phyloP scores from a whole-genome alignment of 2,797 vertebrate genomes.

The Erpetoichthys calabaricus region DNA sequence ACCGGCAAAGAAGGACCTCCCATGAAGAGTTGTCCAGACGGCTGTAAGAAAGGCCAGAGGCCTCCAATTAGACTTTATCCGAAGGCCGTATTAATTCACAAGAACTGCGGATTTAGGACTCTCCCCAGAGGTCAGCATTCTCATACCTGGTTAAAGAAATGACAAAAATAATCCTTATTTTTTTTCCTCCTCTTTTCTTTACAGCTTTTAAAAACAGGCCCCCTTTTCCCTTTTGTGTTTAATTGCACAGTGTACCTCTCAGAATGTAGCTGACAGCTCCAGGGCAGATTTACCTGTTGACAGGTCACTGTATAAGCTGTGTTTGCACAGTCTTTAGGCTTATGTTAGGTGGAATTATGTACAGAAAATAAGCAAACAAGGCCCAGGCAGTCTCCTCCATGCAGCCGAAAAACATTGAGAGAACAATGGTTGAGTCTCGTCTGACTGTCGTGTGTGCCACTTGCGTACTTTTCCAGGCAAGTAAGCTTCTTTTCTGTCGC shows the following conservation, averaged over 20 bases:
- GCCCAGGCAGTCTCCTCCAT: slow-evolving; percentile 29
- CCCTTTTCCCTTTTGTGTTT: slow-evolving; percentile 12
- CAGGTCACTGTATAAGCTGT: slow-evolving; percentile 35
- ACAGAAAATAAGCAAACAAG: slow-evolving; percentile 49
- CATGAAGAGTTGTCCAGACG: slow-evolving; percentile 12
- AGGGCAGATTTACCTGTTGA: slow-evolving; percentile 32
- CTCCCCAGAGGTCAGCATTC: slow-evolving; percentile 14
- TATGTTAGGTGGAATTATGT: slow-evolving; percentile 51
- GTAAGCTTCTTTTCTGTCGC: slow-evolving; percentile 8
- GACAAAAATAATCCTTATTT: not conserved
- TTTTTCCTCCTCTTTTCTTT: not conserved
- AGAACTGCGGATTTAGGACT: slow-evolving; percentile 17
- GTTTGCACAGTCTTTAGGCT: slow-evolving; percentile 46
- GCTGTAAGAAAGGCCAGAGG: slow-evolving; percentile 12
- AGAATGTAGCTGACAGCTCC: slow-evolving; percentile 32
- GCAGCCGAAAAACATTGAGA: slow-evolving; percentile 21
- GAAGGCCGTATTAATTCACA: slow-evolving; percentile 17
- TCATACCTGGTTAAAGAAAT: slow-evolving; percentile 24
- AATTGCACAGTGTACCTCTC: slow-evolving; percentile 23
- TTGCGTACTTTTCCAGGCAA: slow-evolving; percentile 39
- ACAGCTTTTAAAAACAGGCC: not conserved
- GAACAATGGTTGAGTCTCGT: slow-evolving; percentile 32
- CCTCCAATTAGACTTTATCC: slow-evolving; percentile 34
- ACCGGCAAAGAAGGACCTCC: slow-evolving; percentile 8
- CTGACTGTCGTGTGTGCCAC: slow-evolving; percentile 31